Evolutionary conservation across 2,888 invertebrate genomes (phyloP).

Genomic region (Cosmia pyralina): DNA sequence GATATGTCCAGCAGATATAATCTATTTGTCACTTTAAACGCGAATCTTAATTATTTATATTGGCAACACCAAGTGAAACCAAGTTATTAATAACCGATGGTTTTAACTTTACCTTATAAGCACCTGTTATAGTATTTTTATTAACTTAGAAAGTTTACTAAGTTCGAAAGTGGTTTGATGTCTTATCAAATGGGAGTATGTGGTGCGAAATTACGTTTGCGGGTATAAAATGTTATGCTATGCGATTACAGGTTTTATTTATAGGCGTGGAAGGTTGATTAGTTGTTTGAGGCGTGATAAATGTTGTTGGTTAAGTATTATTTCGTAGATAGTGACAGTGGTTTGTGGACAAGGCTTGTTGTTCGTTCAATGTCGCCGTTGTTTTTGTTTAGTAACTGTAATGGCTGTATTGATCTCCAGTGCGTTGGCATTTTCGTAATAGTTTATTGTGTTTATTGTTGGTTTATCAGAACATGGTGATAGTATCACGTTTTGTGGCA

Average conservation of each 20-base stretch:
- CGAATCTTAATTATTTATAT: constrained; percentile 51
- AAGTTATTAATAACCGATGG: constrained; percentile 48
- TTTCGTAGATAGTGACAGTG: constrained; percentile 65
- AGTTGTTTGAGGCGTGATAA: constrained; percentile 6
- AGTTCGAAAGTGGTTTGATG: constrained; percentile 71
- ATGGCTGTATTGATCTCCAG: constrained; percentile 55
- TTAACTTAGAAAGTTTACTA: constrained; percentile 72
- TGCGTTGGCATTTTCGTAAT: constrained; percentile 40
- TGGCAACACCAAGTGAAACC: constrained; percentile 57
- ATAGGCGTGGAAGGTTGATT: constrained; percentile 24
- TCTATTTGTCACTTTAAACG: constrained; percentile 35
- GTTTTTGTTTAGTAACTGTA: constrained; percentile 61
- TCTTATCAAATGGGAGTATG: constrained; percentile 72
- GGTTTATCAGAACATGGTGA: constrained; percentile 29
- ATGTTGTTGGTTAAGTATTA: constrained; percentile 29
- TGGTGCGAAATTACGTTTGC: constrained; percentile 54
- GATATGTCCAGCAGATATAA: constrained; percentile 34
- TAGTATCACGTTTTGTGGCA: constrained; percentile 52
- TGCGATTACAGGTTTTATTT: constrained; percentile 47
- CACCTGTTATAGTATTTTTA: constrained; percentile 68
- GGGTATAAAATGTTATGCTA: constrained; percentile 33
- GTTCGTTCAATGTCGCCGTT: constrained; percentile 58
- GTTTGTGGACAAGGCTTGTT: constrained; percentile 42
- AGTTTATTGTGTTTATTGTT: constrained; percentile 36
- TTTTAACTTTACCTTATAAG: constrained; percentile 58